These are phyloP conservation scores for Hippocampus mohnikei DNA, from an alignment of 2,113 vertebrate species.

Conservation along the genomic window DNA sequence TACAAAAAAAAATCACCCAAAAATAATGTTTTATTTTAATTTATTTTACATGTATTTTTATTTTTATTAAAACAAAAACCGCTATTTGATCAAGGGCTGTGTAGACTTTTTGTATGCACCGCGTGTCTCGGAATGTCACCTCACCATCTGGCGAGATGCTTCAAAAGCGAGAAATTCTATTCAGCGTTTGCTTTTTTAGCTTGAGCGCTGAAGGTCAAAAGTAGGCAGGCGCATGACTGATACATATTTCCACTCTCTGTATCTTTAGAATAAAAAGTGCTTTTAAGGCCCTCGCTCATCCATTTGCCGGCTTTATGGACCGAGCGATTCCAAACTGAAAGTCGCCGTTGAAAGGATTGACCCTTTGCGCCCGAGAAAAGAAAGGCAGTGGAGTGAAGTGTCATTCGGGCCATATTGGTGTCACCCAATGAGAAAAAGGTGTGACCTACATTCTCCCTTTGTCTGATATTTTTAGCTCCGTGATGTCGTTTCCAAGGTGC, in stretches of 20 bases:
- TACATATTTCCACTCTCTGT: neutral
- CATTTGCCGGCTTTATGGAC: neutral
- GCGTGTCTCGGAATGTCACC: neutral
- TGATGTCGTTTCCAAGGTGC: slow-evolving; percentile 5
- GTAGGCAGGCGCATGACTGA: neutral
- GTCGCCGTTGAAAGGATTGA: neutral
- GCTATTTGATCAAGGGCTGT: neutral
- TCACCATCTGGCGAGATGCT: neutral
- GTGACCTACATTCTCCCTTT: slow-evolving; percentile 11
- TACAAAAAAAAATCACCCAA: too few relatives aligned
- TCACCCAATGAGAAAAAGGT: neutral
- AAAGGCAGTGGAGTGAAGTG: neutral
- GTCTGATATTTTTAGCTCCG: slow-evolving; percentile 7
- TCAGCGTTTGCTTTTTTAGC: neutral
- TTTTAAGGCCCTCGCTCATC: neutral
- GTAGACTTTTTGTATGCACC: neutral
- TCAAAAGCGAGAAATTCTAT: neutral
- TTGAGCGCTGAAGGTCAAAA: neutral
- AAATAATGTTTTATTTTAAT: too few relatives aligned
- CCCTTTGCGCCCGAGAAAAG: neutral
- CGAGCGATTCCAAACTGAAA: neutral
- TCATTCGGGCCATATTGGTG: neutral
- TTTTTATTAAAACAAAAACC: neutral
- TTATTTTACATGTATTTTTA: too few relatives aligned
- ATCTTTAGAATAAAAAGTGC: neutral